Percentiles rank a stretch among this genome's conserved stretches.
These are phyloP conservation scores for Drosophila watanabei DNA, from an alignment of 1,140 invertebrate genomes.

Conservation along the genomic window DNA sequence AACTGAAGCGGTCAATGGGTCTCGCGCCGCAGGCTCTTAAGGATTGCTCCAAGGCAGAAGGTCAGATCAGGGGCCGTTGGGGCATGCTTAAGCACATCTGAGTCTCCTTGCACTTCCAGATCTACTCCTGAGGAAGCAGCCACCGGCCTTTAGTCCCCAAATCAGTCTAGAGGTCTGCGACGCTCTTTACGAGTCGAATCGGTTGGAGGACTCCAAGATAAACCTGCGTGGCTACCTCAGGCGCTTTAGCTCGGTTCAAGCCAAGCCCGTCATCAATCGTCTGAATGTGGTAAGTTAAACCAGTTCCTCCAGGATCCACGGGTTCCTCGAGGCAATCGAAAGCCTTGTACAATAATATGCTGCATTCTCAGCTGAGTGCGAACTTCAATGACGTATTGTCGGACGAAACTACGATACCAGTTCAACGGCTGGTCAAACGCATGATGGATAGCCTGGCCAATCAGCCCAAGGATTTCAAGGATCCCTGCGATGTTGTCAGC, in stretches of 20 bases:
- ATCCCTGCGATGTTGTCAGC: conserved; percentile 75
- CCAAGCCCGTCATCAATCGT: conserved; percentile 29
- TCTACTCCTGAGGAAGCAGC: neutral
- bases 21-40: conserved; percentile 49
- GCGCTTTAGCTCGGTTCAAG: conserved; percentile 30
- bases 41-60: conserved; percentile 52
- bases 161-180: conserved; percentile 56
- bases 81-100: too few relatives aligned
- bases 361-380: conserved; percentile 33
- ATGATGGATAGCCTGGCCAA: conserved; percentile 15
- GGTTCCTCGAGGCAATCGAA: neutral
- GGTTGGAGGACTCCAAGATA: conserved; percentile 63
- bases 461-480: conserved; percentile 16
- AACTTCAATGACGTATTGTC: conserved; percentile 57
- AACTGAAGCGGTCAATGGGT: conserved; percentile 42
- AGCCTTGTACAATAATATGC: neutral
- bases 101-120: conserved; percentile 7
- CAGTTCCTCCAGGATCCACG: neutral
- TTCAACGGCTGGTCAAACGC: conserved; percentile 50
- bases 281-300: conserved; percentile 52
- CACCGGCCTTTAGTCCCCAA: neutral
- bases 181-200: conserved; percentile 67
- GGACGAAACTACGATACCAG: conserved; percentile 31
- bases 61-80: conserved; percentile 14
- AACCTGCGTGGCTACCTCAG: conserved; percentile 38